These are phyloP conservation scores for Prenolepis imparis DNA, from an alignment of 2,888 invertebrate genomes.

Conservation along the genomic window DNA sequence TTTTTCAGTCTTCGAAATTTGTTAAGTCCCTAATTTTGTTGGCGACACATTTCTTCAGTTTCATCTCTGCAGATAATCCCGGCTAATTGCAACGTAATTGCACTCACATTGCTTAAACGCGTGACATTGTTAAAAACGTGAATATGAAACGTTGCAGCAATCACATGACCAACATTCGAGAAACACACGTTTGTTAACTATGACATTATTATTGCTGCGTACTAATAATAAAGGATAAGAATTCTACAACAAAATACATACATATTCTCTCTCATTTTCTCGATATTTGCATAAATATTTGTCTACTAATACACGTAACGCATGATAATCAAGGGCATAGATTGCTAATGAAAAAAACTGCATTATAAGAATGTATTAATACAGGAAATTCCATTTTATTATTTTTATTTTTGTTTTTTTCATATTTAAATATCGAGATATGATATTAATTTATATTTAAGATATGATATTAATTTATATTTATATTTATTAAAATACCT, in stretches of 20 bases:
- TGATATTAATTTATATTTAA: neutral
- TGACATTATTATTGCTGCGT: neutral
- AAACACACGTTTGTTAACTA: neutral
- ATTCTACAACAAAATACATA: neutral
- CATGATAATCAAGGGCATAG: neutral
- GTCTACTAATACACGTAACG: neutral
- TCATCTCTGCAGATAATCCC: conserved; percentile 8
- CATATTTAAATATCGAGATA: neutral
- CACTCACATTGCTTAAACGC: conserved; percentile 20
- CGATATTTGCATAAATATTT: neutral
- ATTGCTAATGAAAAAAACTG: neutral
- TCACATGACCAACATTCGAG: conserved; percentile 40
- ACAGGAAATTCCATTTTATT: neutral
- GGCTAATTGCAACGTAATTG: conserved; percentile 40
- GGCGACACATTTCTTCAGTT: conserved; percentile 14
- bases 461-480: too few relatives aligned
- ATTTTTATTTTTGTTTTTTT: neutral
- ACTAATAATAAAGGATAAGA: neutral
- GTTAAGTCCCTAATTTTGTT: conserved; percentile 3
- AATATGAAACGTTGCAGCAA: conserved; percentile 40
- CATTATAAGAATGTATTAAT: neutral
- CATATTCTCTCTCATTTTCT: neutral
- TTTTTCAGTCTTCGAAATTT: conserved; percentile 5
- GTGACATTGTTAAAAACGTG: conserved; percentile 22
- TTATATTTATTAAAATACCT: too few relatives aligned